Evolutionary conservation across 2,797 vertebrate genomes (phyloP), one percentile per base, ranked within the genome.

Genomic region (Calcarius lapponicus): DNA sequence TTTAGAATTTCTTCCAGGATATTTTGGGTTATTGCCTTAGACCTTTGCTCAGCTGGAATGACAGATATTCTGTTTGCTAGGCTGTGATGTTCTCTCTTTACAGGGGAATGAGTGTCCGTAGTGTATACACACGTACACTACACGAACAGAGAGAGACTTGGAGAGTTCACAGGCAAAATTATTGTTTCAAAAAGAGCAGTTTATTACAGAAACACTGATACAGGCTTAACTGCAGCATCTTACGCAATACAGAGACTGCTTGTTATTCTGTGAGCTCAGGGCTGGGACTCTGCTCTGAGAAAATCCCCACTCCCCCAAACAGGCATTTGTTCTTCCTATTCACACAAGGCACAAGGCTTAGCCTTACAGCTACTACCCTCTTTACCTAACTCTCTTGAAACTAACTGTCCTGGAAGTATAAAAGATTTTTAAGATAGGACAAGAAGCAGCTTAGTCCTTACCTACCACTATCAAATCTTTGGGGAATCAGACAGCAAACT

Each of bases 1-100:
- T 92, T 97, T 93, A 97, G 97, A 95, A 45, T 95, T 96, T 95
- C 97, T 96, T 98, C 97, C 97, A 97, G 97, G 94, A 95, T 97
- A 97, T 97, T 98, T 97, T 98, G 97, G 97, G 97, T 96, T 97
- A 94, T 96, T 97, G 97, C 97, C 97, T 97, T 97, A 97, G 96
- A 95, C 96, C 96, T 97, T 93, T 96, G 95, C 95, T 95, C 95
- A 75, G 96, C 96, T 94, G 97, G 94, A 98, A 97, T 95, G 97
- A 95, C 91, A 97, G 97, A 94, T 95, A 96, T 32, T 96, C 95
- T 97, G 92, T 96, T 97, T 97, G 94, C 90, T 89, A 72, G 95
- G 74, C 89, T 95, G 45, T 93, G 95, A 96, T 96, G 85, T 97
- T 97, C 96, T 96, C 80, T 92, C 96, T 96, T 95, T 96, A 90